Evolutionary conservation across 2,888 invertebrate species (phyloP), one percentile per base, ranked within the genome.

Genomic region (Iphiclides podalirius): DNA sequence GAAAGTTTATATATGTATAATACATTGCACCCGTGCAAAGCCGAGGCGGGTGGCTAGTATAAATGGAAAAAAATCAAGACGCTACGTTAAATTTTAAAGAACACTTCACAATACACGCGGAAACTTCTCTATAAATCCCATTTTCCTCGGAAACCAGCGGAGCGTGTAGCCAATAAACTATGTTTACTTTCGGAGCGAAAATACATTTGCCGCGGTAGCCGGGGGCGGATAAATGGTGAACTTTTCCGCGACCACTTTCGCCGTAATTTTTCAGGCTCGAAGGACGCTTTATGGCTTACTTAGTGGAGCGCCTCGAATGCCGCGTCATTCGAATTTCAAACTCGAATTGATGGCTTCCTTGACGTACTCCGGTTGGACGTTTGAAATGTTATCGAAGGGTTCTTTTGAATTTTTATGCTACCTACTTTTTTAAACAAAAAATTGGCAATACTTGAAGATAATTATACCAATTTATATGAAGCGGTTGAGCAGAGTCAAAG

Each of bases 231-330:
- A 50, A 50, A 50, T 35, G 17, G 39, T 26, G n/a, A 35, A 44
- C 31, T 50, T 50, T 42, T 37, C 43, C 38, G 38, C 49, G 16
- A 43, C 33, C 38, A 39, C 49, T 49, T 44, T 49, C 39, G 23
- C 26, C 17, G 26, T 23, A 20, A 49, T 43, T 44, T 42, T 23
- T 44, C 49, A 34, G 38, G 26, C 37, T 37, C 14, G 37, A 42
- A 33, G 15, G 16, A 38, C 20, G 23, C 9, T 38, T 43, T 49
- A 43, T 38, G 8, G 49, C 37, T n/a, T 34, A 36, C 28, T 34
- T 48, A 38, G 37, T 15, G 33, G 20, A 43, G 43, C 38, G 38
- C 16, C 34, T 33, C 15, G 38, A 39, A 23, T n/a, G 34, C n/a
- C 33, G 33, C 23, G 23, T 23, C 23, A 20, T 43, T 38, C 26